Conservation (phyloP, 2,888 invertebrate species). For the Agrochola macilenta region DNA sequence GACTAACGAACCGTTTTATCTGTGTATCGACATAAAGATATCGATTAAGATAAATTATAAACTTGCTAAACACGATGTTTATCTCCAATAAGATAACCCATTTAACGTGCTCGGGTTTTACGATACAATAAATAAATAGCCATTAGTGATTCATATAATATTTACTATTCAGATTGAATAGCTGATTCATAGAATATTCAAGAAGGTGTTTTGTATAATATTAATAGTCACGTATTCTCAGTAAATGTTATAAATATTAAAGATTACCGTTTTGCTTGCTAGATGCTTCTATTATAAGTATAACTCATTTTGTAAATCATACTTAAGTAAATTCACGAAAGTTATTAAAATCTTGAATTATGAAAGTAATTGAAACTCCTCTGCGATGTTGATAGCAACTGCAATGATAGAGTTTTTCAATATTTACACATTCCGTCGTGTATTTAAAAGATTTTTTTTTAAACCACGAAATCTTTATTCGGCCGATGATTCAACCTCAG, state of each 20-base stretch:
- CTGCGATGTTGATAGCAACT: not conserved
- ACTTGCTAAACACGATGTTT: constrained; percentile 22
- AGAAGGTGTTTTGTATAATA: constrained; percentile 36
- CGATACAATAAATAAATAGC: constrained; percentile 46
- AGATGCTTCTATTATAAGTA: not conserved
- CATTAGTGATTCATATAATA: constrained; percentile 49
- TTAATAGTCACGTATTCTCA: constrained; percentile 8
- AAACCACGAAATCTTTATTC: constrained; percentile 14
- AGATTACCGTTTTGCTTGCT: not conserved
- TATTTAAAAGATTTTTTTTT: constrained; percentile 8
- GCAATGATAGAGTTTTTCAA: not conserved
- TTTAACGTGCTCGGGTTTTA: constrained; percentile 34
- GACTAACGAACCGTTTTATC: constrained; percentile 25
- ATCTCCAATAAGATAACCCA: constrained; percentile 39
- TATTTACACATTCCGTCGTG: not conserved
- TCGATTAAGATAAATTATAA: constrained; percentile 36
- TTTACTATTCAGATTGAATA: constrained; percentile 43
- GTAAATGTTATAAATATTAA: constrained; percentile 11
- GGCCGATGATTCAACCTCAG: constrained; percentile 33
- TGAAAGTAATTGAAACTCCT: not conserved
- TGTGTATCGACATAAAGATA: constrained; percentile 20
- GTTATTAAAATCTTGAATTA: not conserved
- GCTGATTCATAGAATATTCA: constrained; percentile 40
- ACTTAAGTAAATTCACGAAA: too few species aligned
- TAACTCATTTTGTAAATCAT: not conserved